phyloP scores from a whole-genome alignment of 1,140 invertebrate genomes.

The Dreissena rostriformis region DNA sequence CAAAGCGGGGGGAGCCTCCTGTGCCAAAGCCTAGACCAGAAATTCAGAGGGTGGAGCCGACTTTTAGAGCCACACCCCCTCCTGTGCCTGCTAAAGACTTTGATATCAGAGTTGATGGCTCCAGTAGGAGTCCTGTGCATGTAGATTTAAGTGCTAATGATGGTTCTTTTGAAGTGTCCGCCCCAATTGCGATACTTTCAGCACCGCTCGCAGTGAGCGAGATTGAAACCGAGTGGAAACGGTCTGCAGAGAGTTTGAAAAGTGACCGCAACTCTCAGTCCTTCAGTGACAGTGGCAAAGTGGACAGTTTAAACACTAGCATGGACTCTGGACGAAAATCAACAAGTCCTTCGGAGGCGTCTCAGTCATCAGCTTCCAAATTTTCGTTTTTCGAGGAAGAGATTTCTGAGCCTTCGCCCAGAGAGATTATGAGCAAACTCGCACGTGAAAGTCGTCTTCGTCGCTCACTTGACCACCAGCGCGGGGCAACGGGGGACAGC shows the following conservation, averaged over 20 bases:
- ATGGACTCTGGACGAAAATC: conserved; percentile 49
- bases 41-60: conserved; percentile 73
- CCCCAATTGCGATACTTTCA: conserved; percentile 23
- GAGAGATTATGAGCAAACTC: conserved; percentile 75
- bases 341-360: conserved; percentile 50
- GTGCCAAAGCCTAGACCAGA: conserved; percentile 73
- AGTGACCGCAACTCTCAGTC: conserved; percentile 41
- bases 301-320: conserved; percentile 60
- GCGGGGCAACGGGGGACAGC: conserved; percentile 62
- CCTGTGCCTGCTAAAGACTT: conserved; percentile 57
- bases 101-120: conserved; percentile 19
- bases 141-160: conserved; percentile 24
- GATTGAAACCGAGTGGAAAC: conserved; percentile 45
- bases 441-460: conserved; percentile 73
- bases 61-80: conserved; percentile 61
- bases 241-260: conserved; percentile 46
- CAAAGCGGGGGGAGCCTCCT: conserved; percentile 68
- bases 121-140: background rate
- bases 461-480: conserved; percentile 75
- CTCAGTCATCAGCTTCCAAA: conserved; percentile 49
- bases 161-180: conserved; percentile 27
- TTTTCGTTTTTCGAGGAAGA: conserved; percentile 75
- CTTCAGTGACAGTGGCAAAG: conserved; percentile 53
- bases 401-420: conserved; percentile 74
- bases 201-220: no score